These are phyloP conservation scores for Lemur catta DNA, from an alignment of 2,797 vertebrate genomes.

Conservation along the genomic window DNA sequence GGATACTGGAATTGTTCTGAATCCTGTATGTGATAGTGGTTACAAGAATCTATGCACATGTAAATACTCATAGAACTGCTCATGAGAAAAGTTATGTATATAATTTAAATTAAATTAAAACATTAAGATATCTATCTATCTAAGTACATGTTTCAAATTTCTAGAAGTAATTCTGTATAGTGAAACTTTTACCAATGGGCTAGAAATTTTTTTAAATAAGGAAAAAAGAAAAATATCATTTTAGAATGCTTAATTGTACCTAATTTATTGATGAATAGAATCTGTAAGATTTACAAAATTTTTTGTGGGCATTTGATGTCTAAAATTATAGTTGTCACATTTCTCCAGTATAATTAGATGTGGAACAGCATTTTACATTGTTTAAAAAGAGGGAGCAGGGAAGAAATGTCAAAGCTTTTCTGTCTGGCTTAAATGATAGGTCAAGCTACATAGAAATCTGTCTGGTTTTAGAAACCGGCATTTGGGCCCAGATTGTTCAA, in stretches of 20 bases:
- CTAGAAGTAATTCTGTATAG: not conserved
- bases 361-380: slow-evolving; percentile 41
- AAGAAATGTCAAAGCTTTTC: slow-evolving; percentile 48
- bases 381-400: slow-evolving; percentile 61
- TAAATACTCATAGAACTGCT: not conserved
- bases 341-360: slow-evolving; percentile 65
- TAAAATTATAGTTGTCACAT: slow-evolving; percentile 68
- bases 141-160: not conserved
- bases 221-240: slow-evolving; percentile 18
- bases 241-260: slow-evolving; percentile 51
- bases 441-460: slow-evolving; percentile 56
- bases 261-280: slow-evolving; percentile 59
- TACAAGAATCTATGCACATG: not conserved
- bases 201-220: not conserved
- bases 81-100: not conserved
- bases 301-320: slow-evolving; percentile 51
- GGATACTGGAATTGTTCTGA: not conserved
- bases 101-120: not conserved
- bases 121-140: not conserved
- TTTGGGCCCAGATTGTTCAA: slow-evolving; percentile 63
- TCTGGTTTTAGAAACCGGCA: slow-evolving; percentile 70
- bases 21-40: not conserved
- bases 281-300: slow-evolving; percentile 39
- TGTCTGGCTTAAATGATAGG: slow-evolving; percentile 74
- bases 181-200: not conserved